These are phyloP conservation scores for Syrista parreyssii DNA, from an alignment of 2,888 invertebrate genomes.

Conservation along the genomic window DNA sequence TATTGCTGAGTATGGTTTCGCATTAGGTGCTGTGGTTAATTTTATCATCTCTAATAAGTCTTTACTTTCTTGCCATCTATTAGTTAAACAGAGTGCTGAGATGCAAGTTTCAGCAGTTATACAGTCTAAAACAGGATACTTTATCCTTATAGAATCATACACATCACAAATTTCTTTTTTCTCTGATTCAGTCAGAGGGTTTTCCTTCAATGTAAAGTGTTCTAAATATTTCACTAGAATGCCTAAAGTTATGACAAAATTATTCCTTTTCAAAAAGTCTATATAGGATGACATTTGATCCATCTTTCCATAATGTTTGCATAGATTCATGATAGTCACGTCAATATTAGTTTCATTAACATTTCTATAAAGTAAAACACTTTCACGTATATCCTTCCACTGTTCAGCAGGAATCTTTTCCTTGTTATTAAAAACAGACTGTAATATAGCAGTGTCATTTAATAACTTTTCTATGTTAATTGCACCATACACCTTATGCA, in stretches of 20 bases:
- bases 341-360: slow-evolving; percentile 71
- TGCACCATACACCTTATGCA: neutral
- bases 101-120: slow-evolving; percentile 73
- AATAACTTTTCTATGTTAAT: neutral
- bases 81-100: slow-evolving; percentile 73
- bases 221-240: slow-evolving; percentile 71
- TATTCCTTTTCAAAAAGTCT: slow-evolving; percentile 67
- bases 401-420: slow-evolving; percentile 15
- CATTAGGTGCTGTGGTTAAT: slow-evolving; percentile 66
- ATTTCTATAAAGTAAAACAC: slow-evolving; percentile 51
- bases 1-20: slow-evolving; percentile 68
- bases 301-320: slow-evolving; percentile 65
- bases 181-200: slow-evolving; percentile 65
- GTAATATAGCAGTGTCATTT: neutral
- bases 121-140: slow-evolving; percentile 72
- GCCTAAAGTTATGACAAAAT: slow-evolving; percentile 70
- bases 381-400: slow-evolving; percentile 66
- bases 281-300: slow-evolving; percentile 71
- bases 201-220: slow-evolving; percentile 67
- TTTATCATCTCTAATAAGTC: slow-evolving; percentile 73
- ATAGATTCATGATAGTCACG: slow-evolving; percentile 70
- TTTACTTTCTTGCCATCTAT: slow-evolving; percentile 73
- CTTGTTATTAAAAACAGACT: neutral
- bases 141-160: slow-evolving; percentile 67
- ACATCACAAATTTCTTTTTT: slow-evolving; percentile 70